Base-by-base conservation (phyloP, 1,140 invertebrate species). In the Temnothorax curvispinosus region DNA sequence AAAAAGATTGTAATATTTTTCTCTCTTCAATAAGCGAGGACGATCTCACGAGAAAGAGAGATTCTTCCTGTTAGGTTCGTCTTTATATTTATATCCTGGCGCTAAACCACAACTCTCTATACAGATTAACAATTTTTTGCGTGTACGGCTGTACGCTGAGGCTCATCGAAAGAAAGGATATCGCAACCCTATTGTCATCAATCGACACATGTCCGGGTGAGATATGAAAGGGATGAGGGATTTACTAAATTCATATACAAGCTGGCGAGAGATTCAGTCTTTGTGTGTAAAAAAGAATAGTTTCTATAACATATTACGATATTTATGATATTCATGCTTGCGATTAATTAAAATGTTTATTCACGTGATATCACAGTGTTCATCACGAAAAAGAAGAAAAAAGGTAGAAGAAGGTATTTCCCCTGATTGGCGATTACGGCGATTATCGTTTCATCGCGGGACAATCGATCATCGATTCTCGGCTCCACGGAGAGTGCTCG, bases 281-380 rank as follows among this genome's bases (percentile, higher is more conserved):
- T 95, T 87, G 88, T 93, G 71, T 89, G 88, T 92, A 91, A 93
- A 89, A 65, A 78, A 69, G 60, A 78, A 85, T 56, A 78, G 89
- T 90, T 89, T 86, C 69, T 92, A 92, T 93, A 93, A 94, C 86
- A 94, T 93, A 94, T 93, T 94, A 94, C 91, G 92, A 91, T 94
- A 94, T 93, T 93, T 91, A 93, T 88, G 93, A 91, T 94, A 94
- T 93, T 93, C 91, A 93, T 89, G 91, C 93, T 94, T 94, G 93
- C 85, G 93, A 94, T 91, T 84, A 93, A 93, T 94, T 93, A 93
- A 93, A 94, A 94, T 88, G 88, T 88, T 89, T 93, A 95, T 94
- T 93, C 94, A 95, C 94, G 94, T 93, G 93, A 95, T 95, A 95
- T 95, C 95, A 95, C 95, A 95, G 95, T 92, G 91, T 92, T 95